phyloP scores from a whole-genome alignment of 2,888 invertebrate genomes.

The Deladenus siricidicola region DNA sequence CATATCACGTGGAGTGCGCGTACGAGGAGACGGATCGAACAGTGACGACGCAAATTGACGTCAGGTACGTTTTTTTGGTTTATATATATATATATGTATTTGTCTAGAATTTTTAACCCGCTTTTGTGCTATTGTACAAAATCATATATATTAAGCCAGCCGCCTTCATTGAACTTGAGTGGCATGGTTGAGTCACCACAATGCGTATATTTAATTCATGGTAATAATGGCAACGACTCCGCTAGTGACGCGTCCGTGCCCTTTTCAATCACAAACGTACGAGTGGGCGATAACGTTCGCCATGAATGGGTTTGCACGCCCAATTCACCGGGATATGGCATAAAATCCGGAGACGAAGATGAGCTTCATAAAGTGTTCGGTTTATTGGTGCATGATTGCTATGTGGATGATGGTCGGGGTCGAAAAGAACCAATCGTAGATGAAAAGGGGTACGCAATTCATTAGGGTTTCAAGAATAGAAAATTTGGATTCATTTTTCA shows the following conservation, averaged over 20 bases:
- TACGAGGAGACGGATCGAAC: constrained; percentile 45
- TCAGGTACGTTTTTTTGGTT: constrained; percentile 44
- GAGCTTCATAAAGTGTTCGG: constrained; percentile 17
- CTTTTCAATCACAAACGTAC: constrained; percentile 17
- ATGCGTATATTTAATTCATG: constrained; percentile 31
- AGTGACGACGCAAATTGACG: constrained; percentile 43
- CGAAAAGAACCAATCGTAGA: constrained; percentile 41
- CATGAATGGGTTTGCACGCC: constrained; percentile 39
- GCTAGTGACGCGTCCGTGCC: background rate
- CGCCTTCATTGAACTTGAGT: constrained; percentile 16
- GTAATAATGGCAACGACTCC: constrained; percentile 5
- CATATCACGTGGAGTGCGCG: constrained; percentile 48
- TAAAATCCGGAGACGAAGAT: background rate
- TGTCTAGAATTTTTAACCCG: too few species aligned
- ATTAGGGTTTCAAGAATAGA: too few species aligned
- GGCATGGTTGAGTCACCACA: constrained; percentile 31
- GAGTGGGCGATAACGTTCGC: constrained; percentile 37
- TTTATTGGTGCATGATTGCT: constrained; percentile 47
- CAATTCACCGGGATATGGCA: background rate
- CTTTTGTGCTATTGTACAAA: too few species aligned
- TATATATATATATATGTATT: too few species aligned
- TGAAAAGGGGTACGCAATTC: constrained; percentile 37
- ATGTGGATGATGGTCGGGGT: constrained; percentile 46
- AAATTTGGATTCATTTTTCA: too few species aligned
- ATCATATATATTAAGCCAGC: constrained; percentile 28